Conservation (phyloP, 2,888 invertebrate species). For the Diloba caeruleocephala region DNA sequence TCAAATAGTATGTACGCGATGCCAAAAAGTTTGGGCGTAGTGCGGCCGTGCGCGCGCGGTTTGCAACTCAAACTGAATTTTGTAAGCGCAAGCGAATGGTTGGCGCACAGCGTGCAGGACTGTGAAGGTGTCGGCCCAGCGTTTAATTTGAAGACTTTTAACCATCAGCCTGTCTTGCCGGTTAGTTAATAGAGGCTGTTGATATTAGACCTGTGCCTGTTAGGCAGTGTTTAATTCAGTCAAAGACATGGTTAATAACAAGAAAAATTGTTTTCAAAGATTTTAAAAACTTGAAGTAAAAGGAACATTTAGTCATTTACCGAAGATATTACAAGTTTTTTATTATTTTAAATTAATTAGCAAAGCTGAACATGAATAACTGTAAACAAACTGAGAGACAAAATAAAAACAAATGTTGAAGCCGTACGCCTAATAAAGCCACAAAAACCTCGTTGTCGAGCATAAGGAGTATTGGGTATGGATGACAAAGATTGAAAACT, state of each 20-base stretch:
- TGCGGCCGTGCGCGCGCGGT: constrained; percentile 85
- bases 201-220: constrained; percentile 33
- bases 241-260: constrained; percentile 3
- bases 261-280: neutral
- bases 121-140: constrained; percentile 80
- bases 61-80: constrained; percentile 85
- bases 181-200: constrained; percentile 53
- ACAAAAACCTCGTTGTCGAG: too few species aligned
- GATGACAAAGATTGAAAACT: constrained; percentile 16
- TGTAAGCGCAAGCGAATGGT: constrained; percentile 81
- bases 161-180: constrained; percentile 46
- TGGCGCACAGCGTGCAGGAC: constrained; percentile 73
- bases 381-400: too few species aligned
- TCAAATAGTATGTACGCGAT: constrained; percentile 66
- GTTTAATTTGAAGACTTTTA: constrained; percentile 62
- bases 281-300: too few species aligned
- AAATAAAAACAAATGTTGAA: too few species aligned
- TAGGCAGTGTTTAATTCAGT: constrained; percentile 21
- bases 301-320: too few species aligned
- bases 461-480: constrained; percentile 12
- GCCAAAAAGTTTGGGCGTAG: constrained; percentile 82
- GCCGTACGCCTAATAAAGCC: constrained; percentile 2
- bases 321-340: too few species aligned
- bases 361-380: too few species aligned
- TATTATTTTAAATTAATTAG: too few species aligned